These are phyloP conservation scores for Orchesella flavescens DNA, from an alignment of 2,888 invertebrate genomes.

Conservation along the genomic window DNA sequence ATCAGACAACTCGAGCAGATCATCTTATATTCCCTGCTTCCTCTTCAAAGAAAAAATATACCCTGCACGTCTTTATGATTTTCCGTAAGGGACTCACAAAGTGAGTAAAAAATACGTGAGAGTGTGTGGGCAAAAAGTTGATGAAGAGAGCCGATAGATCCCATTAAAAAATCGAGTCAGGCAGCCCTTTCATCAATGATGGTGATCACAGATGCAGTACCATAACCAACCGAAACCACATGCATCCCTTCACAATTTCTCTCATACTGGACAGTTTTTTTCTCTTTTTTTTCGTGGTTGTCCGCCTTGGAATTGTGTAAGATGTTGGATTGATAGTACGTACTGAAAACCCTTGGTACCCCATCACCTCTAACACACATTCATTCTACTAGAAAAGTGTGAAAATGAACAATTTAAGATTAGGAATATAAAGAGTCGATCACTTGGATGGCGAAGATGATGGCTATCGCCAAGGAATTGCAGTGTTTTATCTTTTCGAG, in stretches of 20 bases:
- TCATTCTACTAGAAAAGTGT: conserved; percentile 27
- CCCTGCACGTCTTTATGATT: neutral
- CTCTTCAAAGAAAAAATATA: neutral
- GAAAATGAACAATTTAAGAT: conserved; percentile 45
- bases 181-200: conserved; percentile 53
- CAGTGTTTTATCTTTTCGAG: no score
- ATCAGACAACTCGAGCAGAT: conserved; percentile 60
- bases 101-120: no score
- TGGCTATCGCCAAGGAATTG: neutral
- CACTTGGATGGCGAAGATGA: conserved; percentile 5
- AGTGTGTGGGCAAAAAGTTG: neutral
- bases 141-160: neutral
- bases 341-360: neutral
- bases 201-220: conserved; percentile 26
- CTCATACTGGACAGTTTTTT: neutral
- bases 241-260: neutral
- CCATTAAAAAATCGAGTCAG: conserved; percentile 63
- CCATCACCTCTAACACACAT: neutral
- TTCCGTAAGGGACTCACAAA: no score
- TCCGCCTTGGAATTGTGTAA: neutral
- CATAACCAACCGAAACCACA: conserved; percentile 1
- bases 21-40: conserved; percentile 27
- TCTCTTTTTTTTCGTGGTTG: neutral
- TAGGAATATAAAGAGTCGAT: neutral
- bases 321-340: neutral